phyloP scores from a whole-genome alignment of 2,888 invertebrate genomes.

The Hirtodrosophila alboralis region DNA sequence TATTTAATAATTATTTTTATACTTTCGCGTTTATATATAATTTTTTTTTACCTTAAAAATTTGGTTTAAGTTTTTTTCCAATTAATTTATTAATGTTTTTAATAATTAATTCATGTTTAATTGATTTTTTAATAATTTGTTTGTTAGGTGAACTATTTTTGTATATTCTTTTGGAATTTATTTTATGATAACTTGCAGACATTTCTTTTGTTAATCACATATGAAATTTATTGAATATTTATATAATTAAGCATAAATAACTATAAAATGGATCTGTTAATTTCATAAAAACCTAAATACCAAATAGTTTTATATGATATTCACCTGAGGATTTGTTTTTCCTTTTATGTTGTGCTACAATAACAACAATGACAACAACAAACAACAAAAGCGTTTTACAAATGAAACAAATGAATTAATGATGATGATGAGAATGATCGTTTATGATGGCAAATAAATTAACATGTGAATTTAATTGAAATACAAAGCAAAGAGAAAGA shows the following conservation, averaged over 20 bases:
- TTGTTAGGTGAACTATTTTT: too few species aligned
- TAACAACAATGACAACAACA: slow-evolving; percentile 52
- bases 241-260: background rate
- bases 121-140: too few species aligned
- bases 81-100: too few species aligned
- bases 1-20: too few species aligned
- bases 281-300: slow-evolving; percentile 1
- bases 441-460: slow-evolving; percentile 25
- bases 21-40: too few species aligned
- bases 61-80: too few species aligned
- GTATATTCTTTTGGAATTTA: too few species aligned
- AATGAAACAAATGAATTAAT: slow-evolving; percentile 64
- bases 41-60: too few species aligned
- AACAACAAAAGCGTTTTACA: slow-evolving; percentile 55
- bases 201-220: too few species aligned
- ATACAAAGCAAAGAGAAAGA: slow-evolving; percentile 18
- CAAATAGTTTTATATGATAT: slow-evolving; percentile 50
- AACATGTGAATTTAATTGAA: slow-evolving; percentile 31
- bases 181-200: too few species aligned
- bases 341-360: slow-evolving; percentile 86
- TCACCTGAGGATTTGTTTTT: slow-evolving; percentile 85
- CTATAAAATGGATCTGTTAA: slow-evolving; percentile 4
- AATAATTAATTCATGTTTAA: too few species aligned
- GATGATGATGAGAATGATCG: slow-evolving; percentile 27
- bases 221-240: too few species aligned